phyloP scores from a whole-genome alignment of 2,797 vertebrate genomes.

The Gymnoscopelus braueri region DNA sequence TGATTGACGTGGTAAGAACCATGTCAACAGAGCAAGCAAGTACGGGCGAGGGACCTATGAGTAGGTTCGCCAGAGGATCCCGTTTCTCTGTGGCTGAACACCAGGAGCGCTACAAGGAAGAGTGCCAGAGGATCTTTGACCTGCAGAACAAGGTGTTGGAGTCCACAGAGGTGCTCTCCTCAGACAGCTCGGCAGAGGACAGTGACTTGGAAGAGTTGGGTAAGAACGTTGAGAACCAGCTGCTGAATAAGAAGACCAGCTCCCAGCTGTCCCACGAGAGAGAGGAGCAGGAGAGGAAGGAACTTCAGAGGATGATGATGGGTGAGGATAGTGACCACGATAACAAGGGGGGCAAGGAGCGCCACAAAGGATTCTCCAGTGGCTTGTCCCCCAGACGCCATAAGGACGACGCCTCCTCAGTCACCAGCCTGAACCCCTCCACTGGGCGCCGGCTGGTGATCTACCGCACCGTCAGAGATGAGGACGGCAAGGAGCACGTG shows the following conservation, averaged over 20 bases:
- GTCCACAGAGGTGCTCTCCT: slow-evolving; percentile 95
- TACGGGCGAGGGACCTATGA: slow-evolving; percentile 98
- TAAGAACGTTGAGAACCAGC: slow-evolving; percentile 99
- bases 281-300: slow-evolving; percentile 97
- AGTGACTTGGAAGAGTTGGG: slow-evolving; percentile 99
- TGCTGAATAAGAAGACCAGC: slow-evolving; percentile 99
- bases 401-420: slow-evolving; percentile 96
- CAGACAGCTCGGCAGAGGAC: slow-evolving; percentile 98
- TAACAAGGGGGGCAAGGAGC: slow-evolving; percentile 85
- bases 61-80: slow-evolving; percentile 97
- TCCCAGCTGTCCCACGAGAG: slow-evolving; percentile 95
- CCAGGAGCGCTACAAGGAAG: slow-evolving; percentile 98
- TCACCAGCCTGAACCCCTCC: slow-evolving; percentile 96
- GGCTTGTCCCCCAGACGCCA: slow-evolving; percentile 88
- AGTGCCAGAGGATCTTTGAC: slow-evolving; percentile 98
- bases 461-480: slow-evolving; percentile 95
- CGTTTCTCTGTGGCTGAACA: slow-evolving; percentile 98
- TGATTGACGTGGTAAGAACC: slow-evolving; percentile 97
- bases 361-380: slow-evolving; percentile 85
- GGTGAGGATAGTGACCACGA: slow-evolving; percentile 91
- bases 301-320: slow-evolving; percentile 97
- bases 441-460: slow-evolving; percentile 95
- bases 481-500: slow-evolving; percentile 97
- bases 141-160: slow-evolving; percentile 98
- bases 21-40: slow-evolving; percentile 99